Evolutionary conservation across 2,113 vertebrate genomes (phyloP).

Genomic region (Coryphaenoides rupestris): DNA sequence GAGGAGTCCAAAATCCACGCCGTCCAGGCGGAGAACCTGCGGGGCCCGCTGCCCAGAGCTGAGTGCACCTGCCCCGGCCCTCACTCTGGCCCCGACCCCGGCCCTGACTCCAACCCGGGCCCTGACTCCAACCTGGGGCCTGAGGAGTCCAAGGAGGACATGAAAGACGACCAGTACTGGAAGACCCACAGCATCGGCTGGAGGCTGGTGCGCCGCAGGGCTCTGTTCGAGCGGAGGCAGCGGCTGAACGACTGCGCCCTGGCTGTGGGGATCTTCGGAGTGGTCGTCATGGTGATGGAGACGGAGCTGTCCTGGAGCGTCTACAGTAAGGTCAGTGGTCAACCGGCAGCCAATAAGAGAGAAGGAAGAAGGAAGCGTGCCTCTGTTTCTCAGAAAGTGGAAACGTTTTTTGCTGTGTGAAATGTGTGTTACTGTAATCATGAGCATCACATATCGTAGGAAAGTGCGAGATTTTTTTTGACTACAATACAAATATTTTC

Average conservation of each 20-base stretch:
- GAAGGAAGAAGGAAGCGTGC: not conserved
- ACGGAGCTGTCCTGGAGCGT: conserved; percentile 94
- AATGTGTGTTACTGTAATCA: too few relatives aligned
- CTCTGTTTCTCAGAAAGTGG: not conserved
- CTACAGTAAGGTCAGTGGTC: conserved; percentile 85
- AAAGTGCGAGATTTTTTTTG: too few relatives aligned
- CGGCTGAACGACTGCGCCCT: conserved; percentile 90
- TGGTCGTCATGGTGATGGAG: conserved; percentile 94
- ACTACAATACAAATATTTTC: too few relatives aligned
- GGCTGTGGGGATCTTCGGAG: conserved; percentile 91
- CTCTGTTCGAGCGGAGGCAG: conserved; percentile 88
- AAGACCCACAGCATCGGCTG: conserved; percentile 82
- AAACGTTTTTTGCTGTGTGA: too few relatives aligned
- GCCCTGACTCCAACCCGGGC: not conserved
- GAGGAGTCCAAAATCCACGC: conserved; percentile 1
- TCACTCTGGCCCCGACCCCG: not conserved
- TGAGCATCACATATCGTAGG: too few relatives aligned
- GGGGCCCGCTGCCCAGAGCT: conserved; percentile 41
- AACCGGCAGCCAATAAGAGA: not conserved
- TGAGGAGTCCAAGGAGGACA: conserved; percentile 28
- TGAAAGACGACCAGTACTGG: conserved; percentile 42
- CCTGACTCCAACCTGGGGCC: not conserved
- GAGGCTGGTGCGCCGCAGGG: conserved; percentile 83
- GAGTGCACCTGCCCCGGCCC: not conserved
- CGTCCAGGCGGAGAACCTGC: not conserved